Evolutionary conservation across 2,888 invertebrate genomes (phyloP).

Genomic region (Apeira syringaria): DNA sequence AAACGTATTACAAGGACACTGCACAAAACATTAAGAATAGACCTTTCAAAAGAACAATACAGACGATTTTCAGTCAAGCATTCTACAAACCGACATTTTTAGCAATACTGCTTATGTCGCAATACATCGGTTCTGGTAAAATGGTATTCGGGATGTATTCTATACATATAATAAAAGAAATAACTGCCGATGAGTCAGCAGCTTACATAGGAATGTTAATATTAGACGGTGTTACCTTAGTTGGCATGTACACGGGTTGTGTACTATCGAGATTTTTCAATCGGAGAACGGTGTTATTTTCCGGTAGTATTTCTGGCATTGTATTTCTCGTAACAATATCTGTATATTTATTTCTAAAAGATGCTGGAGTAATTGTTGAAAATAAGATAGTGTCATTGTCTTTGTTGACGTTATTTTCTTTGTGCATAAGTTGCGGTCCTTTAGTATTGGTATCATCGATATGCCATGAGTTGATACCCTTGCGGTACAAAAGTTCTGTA

Average conservation of each 20-base stretch:
- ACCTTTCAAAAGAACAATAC: not conserved
- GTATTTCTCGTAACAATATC: conserved; percentile 7
- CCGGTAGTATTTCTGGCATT: not conserved
- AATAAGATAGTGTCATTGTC: conserved; percentile 5
- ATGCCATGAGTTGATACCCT: conserved; percentile 10
- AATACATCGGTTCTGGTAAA: conserved; percentile 38
- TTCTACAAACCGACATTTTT: conserved; percentile 33
- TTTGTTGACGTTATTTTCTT: conserved; percentile 9
- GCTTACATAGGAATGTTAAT: conserved; percentile 40
- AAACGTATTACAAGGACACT: not conserved
- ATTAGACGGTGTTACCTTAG: conserved; percentile 33
- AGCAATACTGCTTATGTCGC: conserved; percentile 16
- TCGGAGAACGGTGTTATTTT: conserved; percentile 17
- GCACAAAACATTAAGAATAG: not conserved
- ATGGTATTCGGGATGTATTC: conserved; percentile 31
- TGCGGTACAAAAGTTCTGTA: conserved; percentile 10
- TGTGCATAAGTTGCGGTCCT: conserved; percentile 16
- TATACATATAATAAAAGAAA: conserved; percentile 35
- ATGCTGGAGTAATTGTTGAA: conserved; percentile 5
- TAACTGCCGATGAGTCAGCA: conserved; percentile 26
- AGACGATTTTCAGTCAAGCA: conserved; percentile 1
- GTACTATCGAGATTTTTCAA: conserved; percentile 21
- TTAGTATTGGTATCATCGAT: conserved; percentile 10
- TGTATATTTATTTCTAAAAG: conserved; percentile 10
- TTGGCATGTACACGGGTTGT: conserved; percentile 30